Evolutionary conservation across 2,888 invertebrate species (phyloP), one percentile per base, ranked within the genome.

Genomic region (Thecocarcelia acutangulata): DNA sequence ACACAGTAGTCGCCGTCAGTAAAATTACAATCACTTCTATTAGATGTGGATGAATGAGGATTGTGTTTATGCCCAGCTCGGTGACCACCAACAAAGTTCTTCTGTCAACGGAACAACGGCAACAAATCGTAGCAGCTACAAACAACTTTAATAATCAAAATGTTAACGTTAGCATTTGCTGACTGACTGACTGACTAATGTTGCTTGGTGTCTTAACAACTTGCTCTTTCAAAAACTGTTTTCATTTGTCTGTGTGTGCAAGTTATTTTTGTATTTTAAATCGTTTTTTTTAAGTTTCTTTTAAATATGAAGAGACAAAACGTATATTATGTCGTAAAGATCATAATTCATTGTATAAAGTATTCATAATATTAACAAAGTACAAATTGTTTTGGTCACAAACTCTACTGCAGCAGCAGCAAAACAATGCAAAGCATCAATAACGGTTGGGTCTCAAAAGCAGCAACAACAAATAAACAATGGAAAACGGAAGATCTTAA

Each of bases 341-440:
- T 82, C 82, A 78, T 82, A 78, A 82, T 82, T 82, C 74, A 82
- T 78, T 82, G 78, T 75, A 74, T 82, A 82, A 82, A 82, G 66
- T 82, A 82, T 82, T 82, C 78, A 78, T 70, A 82, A 82, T 75
- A 78, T 69, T 82, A 78, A 82, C 78, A 78, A 82, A 61, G 70
- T 75, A 82, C 82, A 82, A 82, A 82, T 82, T 82, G 78, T 78
- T 82, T 78, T 75, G 74, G 70, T 78, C 82, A 78, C 82, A 82
- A 78, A 66, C 40, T 56, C 59, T 72, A 68, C 73, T 56, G 40
- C 50, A 50, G 40, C 50, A 59, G 46, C 21, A 70, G 28, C 44
- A 73, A 63, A 13, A 61, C 37, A 42, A 61, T 48, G 61, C 28
- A 13, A 58, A 48, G 15, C 54, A 61, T 33, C 69, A 59, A 42